Conservation (phyloP, 2,888 invertebrate genomes). For the Ormyrus labotus region DNA sequence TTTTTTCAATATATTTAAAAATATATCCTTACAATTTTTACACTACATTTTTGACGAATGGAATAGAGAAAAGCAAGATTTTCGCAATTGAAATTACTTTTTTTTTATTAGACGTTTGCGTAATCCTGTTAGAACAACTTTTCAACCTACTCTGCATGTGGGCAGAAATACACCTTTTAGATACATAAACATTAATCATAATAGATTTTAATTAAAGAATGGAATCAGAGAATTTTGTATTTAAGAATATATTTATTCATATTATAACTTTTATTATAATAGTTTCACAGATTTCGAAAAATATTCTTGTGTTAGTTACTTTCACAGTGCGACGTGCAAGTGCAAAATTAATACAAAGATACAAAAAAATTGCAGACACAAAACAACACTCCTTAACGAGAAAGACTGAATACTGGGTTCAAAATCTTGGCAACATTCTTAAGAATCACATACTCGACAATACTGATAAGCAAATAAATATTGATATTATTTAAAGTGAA, state of each 20-base stretch:
- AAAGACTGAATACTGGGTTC: conserved; percentile 31
- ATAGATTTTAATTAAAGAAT: background rate
- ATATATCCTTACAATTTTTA: too few species aligned
- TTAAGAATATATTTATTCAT: conserved; percentile 33
- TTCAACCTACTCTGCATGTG: too few species aligned
- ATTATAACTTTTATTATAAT: conserved; percentile 16
- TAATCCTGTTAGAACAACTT: too few species aligned
- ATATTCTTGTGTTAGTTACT: conserved; percentile 7
- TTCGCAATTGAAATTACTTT: too few species aligned
- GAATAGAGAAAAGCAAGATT: too few species aligned
- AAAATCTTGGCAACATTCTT: conserved; percentile 10
- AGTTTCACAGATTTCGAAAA: background rate
- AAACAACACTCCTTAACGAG: background rate
- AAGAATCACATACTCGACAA: conserved; percentile 35
- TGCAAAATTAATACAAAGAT: background rate
- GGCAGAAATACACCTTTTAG: too few species aligned
- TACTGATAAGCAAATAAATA: conserved; percentile 46
- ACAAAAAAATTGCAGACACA: conserved; percentile 13
- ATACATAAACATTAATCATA: too few species aligned
- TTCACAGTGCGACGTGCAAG: conserved; percentile 30
- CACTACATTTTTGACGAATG: too few species aligned
- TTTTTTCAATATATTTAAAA: too few species aligned
- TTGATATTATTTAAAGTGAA: background rate
- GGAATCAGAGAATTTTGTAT: background rate
- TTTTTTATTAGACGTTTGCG: too few species aligned